Evolutionary conservation across 2,113 vertebrate species (phyloP).

Genomic region (Hoplias malabaricus): DNA sequence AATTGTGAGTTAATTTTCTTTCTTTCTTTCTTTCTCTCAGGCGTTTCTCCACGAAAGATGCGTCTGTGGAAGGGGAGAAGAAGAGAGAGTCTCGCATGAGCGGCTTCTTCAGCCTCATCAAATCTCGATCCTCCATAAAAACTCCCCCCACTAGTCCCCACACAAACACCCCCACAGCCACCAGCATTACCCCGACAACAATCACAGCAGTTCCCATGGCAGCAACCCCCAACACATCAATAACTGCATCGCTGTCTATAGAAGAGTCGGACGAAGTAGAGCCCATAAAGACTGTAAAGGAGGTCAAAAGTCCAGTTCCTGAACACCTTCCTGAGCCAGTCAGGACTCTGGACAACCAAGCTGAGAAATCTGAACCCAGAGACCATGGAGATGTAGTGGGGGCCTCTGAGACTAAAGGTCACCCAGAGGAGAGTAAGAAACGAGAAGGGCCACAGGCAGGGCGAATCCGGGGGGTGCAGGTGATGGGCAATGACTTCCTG

Average conservation of each 20-base stretch:
- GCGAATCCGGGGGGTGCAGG: constrained; percentile 79
- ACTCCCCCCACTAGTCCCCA: constrained; percentile 53
- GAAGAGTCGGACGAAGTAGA: constrained; percentile 68
- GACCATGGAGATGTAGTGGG: constrained; percentile 67
- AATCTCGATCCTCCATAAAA: constrained; percentile 77
- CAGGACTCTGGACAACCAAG: neutral
- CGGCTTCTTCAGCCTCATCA: constrained; percentile 91
- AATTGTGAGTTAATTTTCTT: neutral
- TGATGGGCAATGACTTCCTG: constrained; percentile 86
- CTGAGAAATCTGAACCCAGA: constrained; percentile 23
- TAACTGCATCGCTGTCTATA: neutral
- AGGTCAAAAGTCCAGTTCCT: constrained; percentile 54
- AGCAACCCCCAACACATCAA: neutral
- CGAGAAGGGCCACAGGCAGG: constrained; percentile 70
- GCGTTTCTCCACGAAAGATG: neutral
- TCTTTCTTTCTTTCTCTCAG: neutral
- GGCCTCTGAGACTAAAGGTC: constrained; percentile 64
- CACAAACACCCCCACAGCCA: constrained; percentile 39
- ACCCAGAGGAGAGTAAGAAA: constrained; percentile 60
- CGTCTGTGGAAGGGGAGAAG: constrained; percentile 74
- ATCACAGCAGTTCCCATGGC: constrained; percentile 28
- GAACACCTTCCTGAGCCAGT: constrained; percentile 37
- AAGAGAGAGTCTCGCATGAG: constrained; percentile 88
- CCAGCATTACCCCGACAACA: neutral
- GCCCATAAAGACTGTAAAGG: constrained; percentile 56